Conservation (phyloP, 2,888 invertebrate genomes). For the Clunio marinus region DNA sequence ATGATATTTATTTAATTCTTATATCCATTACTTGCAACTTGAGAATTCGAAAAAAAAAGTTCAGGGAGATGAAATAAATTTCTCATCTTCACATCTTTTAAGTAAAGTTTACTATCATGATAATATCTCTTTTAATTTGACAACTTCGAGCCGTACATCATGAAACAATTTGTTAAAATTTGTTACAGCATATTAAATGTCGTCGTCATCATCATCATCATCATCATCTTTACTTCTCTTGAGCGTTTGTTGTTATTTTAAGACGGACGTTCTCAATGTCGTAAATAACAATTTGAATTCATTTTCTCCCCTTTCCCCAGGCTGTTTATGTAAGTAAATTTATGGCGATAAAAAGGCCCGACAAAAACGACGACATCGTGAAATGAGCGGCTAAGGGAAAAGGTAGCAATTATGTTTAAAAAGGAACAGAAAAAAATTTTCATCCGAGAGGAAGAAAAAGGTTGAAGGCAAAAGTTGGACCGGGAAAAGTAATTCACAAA, state of each 20-base stretch:
- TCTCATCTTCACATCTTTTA: too few species aligned
- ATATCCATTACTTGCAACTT: too few species aligned
- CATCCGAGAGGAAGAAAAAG: background rate
- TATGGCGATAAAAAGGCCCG: background rate
- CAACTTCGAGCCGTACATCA: background rate
- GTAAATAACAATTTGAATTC: background rate
- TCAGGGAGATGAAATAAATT: too few species aligned
- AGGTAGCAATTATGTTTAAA: slow-evolving; percentile 3
- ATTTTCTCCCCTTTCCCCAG: background rate
- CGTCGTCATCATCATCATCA: background rate
- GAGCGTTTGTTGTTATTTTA: slow-evolving; percentile 3
- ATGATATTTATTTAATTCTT: too few species aligned
- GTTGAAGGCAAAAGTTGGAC: background rate
- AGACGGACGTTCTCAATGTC: background rate
- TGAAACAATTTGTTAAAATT: slow-evolving; percentile 32
- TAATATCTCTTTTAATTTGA: background rate
- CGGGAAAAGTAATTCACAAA: background rate
- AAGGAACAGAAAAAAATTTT: background rate
- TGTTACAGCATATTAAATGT: slow-evolving; percentile 25
- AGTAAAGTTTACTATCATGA: too few species aligned
- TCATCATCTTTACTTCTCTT: background rate
- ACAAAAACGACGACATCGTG: background rate
- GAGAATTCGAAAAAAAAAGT: too few species aligned
- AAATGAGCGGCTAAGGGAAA: background rate
- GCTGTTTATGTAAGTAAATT: background rate